phyloP scores from a whole-genome alignment of 2,888 invertebrate species.

The Oligia strigilis region DNA sequence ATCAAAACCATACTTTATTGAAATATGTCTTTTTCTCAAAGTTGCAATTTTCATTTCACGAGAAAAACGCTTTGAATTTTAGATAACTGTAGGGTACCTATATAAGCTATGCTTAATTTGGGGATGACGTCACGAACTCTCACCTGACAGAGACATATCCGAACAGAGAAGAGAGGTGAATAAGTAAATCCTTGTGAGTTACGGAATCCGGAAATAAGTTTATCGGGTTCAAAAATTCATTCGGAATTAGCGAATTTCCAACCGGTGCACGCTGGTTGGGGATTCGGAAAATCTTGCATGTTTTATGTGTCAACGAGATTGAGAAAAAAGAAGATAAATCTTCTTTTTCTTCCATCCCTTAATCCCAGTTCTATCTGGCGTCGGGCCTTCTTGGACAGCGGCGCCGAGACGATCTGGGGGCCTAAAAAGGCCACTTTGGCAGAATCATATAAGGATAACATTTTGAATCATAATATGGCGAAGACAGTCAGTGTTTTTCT shows the following conservation, averaged over 20 bases:
- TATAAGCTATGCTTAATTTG: slow-evolving; percentile 25
- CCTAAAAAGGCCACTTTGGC: too few species aligned
- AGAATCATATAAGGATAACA: too few species aligned
- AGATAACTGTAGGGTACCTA: too few species aligned
- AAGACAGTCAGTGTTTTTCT: too few species aligned
- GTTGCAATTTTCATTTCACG: background rate
- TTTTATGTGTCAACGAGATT: background rate
- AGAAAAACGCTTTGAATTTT: background rate
- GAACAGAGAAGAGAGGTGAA: slow-evolving; percentile 24
- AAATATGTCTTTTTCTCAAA: background rate
- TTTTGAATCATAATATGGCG: too few species aligned
- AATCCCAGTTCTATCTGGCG: too few species aligned
- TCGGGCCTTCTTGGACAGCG: too few species aligned
- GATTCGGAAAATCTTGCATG: background rate
- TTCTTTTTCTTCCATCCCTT: too few species aligned
- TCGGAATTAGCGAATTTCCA: background rate
- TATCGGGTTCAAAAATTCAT: background rate
- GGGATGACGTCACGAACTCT: slow-evolving; percentile 31
- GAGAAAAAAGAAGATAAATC: background rate
- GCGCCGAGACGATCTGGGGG: too few species aligned
- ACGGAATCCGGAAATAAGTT: background rate
- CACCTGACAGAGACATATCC: slow-evolving; percentile 27
- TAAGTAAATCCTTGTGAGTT: slow-evolving; percentile 4
- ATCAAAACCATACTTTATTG: background rate
- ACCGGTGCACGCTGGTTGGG: background rate